Evolutionary conservation across 1,140 invertebrate genomes (phyloP), one percentile per base, ranked within the genome.

Genomic region (Drosophila lacteicornis): DNA sequence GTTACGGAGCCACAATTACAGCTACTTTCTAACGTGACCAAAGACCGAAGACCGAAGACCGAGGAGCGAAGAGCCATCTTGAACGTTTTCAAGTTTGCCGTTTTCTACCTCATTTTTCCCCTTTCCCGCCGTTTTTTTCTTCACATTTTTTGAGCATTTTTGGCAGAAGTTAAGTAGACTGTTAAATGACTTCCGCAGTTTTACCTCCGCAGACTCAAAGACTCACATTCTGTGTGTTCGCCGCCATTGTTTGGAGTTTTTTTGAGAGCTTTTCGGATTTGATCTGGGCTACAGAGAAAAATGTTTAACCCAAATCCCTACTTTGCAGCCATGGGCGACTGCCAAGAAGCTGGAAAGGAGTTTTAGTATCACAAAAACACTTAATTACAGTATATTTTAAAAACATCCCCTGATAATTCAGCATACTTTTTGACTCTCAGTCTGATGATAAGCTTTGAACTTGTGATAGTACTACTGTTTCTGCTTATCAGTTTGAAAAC

Each of bases 141-240:
- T 40, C 30, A 15, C 12, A 27, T 59, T 58, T 45, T 51, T 55
- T 65, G 30, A 65, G 46, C 38, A 67, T 73, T 78, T 78, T 78
- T 78, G 75, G 74, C 75, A 63, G 58, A 79, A 80, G 70, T 71
- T 80, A 80, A 88, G 67, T 80, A 88, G 84, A 87, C 80, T 73
- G 80, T 84, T 81, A 84, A 88, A 88, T 90, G 74, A 88, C 85
- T 80, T 88, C 85, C 84, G 85, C 66, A 79, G 56, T 69, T 77
- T 79, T 79, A 79, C 60, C 76, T 79, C 47, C 43, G 57, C 58
- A 70, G 51, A 71, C 73, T 56, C 53, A 53, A 55, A 67, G 70
- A 67, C 74, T 69, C 43, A 45, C 50, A 74, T 60, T 57, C 40
- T 42, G 22, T 40, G 51, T 36, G 22, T 38, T 53, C 17, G 46